A percentile compares a stretch with the other conserved stretches of the same genome.
phyloP scores from a whole-genome alignment of 2,888 invertebrate species.

The Chouioia cunea region DNA sequence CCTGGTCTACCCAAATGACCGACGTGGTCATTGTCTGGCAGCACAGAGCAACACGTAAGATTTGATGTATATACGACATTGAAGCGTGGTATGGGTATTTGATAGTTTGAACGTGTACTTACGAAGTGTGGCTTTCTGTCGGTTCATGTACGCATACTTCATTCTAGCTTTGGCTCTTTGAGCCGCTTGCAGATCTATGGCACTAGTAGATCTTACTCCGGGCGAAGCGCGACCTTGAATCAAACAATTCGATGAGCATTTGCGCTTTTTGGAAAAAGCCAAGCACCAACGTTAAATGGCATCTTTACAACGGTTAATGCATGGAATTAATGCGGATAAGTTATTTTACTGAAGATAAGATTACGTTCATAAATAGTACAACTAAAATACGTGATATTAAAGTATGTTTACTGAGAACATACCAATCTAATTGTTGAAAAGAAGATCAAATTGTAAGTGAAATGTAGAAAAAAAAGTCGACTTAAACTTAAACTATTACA shows the following conservation, averaged over 20 bases:
- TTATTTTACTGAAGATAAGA: conserved; percentile 19
- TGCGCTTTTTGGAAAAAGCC: neutral
- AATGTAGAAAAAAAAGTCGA: neutral
- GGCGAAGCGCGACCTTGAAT: conserved; percentile 57
- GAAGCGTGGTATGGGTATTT: neutral
- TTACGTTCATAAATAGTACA: neutral
- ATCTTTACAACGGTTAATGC: conserved; percentile 34
- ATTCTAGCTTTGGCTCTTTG: conserved; percentile 88
- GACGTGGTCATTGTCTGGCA: conserved; percentile 57
- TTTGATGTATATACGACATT: neutral
- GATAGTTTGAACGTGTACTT: conserved; percentile 69
- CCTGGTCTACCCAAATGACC: conserved; percentile 56
- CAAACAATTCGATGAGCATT: conserved; percentile 12
- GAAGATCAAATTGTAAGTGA: neutral
- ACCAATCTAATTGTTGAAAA: conserved; percentile 7
- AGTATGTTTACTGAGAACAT: conserved; percentile 9
- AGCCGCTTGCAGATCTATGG: conserved; percentile 92
- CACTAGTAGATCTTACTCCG: conserved; percentile 84
- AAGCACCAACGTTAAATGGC: conserved; percentile 3
- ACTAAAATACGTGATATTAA: conserved; percentile 22
- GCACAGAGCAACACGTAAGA: conserved; percentile 49
- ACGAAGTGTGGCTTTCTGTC: conserved; percentile 84
- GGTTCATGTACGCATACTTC: conserved; percentile 84
- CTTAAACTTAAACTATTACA: neutral
- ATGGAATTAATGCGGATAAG: conserved; percentile 44